A percentile compares a stretch with the other conserved stretches of the same genome.
Evolutionary conservation across 35 echinoderm and acorn worm species (phyloP).

Genomic region (Ophioderma brevispina): DNA sequence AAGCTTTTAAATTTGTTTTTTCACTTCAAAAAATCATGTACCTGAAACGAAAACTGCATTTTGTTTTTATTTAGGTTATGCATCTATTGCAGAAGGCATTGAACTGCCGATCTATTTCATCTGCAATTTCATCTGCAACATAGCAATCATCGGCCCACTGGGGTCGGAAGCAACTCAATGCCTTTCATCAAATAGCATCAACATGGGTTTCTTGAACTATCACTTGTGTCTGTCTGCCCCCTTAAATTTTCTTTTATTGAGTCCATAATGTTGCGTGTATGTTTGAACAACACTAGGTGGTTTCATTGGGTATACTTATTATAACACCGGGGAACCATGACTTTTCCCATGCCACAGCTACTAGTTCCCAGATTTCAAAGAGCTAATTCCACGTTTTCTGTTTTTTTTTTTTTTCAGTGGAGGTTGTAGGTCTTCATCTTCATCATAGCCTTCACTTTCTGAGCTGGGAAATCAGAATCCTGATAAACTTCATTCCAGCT

Average conservation of each 20-base stretch:
- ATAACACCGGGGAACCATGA: background rate
- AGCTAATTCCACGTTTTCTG: too few species aligned
- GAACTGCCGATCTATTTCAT: background rate
- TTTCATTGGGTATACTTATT: background rate
- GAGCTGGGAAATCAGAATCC: background rate
- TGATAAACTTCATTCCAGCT: background rate
- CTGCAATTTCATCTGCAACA: too few species aligned
- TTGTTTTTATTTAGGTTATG: background rate
- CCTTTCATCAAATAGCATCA: background rate
- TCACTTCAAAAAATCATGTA: too few species aligned
- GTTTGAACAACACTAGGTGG: background rate
- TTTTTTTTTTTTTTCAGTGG: background rate
- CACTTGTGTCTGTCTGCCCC: background rate
- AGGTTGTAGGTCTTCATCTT: background rate
- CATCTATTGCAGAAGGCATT: background rate
- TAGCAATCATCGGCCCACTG: background rate
- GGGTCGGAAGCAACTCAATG: background rate
- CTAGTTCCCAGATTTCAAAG: background rate
- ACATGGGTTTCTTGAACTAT: background rate
- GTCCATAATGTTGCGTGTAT: background rate
- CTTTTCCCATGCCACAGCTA: background rate
- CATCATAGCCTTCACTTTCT: background rate
- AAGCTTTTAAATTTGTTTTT: too few species aligned
- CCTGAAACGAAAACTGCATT: too few species aligned
- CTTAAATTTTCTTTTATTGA: background rate